Percentiles rank a stretch among this genome's conserved stretches.
phyloP scores from a whole-genome alignment of 2,797 vertebrate species.

The Scomberomorus guttatus region DNA sequence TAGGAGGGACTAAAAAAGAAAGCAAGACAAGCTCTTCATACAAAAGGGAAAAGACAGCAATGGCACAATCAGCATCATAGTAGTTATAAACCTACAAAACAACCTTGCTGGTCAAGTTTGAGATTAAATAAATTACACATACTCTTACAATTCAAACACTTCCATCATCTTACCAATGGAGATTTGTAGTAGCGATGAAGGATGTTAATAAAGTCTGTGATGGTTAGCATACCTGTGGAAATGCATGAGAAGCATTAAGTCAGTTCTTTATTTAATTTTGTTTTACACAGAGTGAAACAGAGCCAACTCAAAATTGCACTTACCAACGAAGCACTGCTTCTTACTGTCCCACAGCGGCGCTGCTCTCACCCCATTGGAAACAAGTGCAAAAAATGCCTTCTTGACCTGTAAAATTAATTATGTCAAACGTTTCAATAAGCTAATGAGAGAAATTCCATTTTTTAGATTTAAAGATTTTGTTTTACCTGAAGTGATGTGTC shows the following conservation, averaged over 20 bases:
- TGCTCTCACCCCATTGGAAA: slow-evolving; percentile 96
- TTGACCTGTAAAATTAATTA: slow-evolving; percentile 88
- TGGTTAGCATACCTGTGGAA: slow-evolving; percentile 94
- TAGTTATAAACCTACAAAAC: background rate
- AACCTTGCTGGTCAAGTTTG: background rate
- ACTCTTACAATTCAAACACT: background rate
- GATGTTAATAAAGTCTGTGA: slow-evolving; percentile 99
- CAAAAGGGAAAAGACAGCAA: background rate
- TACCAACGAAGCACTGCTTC: slow-evolving; percentile 98
- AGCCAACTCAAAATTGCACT: slow-evolving; percentile 57
- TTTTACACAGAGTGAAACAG: background rate
- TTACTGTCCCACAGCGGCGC: slow-evolving; percentile 98
- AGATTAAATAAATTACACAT: background rate
- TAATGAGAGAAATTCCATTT: background rate
- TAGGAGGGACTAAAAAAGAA: slow-evolving; percentile 5
- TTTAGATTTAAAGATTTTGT: slow-evolving; percentile 3
- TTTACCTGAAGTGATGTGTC: slow-evolving; percentile 96
- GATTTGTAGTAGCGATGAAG: slow-evolving; percentile 99
- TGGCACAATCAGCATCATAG: background rate
- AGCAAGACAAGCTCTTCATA: background rate
- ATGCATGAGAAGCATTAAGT: background rate
- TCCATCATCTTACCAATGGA: slow-evolving; percentile 89
- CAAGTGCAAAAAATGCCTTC: slow-evolving; percentile 98
- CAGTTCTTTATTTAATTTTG: background rate
- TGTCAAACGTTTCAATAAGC: background rate